A percentile compares a stretch with the other conserved stretches of the same genome.
phyloP scores from a whole-genome alignment of 2,797 vertebrate species.

The Arnoldichthys spilopterus region DNA sequence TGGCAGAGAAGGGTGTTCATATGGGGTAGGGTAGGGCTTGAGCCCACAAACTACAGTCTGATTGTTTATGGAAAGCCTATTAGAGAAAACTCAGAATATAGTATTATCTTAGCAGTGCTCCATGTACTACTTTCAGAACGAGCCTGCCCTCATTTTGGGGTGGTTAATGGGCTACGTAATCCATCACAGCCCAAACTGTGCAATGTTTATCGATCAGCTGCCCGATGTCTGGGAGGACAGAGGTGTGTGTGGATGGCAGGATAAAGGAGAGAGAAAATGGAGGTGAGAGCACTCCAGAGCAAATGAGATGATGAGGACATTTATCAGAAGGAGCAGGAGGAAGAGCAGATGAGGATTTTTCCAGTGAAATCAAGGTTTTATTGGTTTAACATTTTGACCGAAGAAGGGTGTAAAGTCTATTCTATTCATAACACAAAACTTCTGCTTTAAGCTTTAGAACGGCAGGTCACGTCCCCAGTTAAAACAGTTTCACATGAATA shows the following conservation, averaged over 20 bases:
- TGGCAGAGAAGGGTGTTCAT: no score
- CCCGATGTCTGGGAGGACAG: neutral
- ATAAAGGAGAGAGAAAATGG: neutral
- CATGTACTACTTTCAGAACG: neutral
- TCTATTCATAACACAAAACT: neutral
- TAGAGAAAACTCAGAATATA: no score
- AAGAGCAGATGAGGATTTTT: neutral
- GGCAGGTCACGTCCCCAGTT: neutral
- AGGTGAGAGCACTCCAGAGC: neutral
- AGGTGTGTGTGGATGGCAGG: neutral
- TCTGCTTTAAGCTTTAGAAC: neutral
- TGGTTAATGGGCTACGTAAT: constrained; percentile 18
- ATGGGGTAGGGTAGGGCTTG: no score
- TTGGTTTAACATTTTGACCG: neutral
- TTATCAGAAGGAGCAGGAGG: neutral
- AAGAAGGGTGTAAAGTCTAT: neutral
- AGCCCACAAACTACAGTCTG: neutral
- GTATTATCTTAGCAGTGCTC: neutral
- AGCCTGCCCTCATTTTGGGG: neutral
- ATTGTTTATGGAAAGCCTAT: neutral
- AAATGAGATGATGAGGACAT: neutral
- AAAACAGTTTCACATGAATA: neutral
- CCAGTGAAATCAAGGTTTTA: neutral
- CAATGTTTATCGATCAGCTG: constrained; percentile 9
- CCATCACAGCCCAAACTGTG: constrained; percentile 13